Percentiles rank a stretch among this genome's conserved stretches.
Conservation (phyloP, 2,113 vertebrate genomes). For the Mesoclemmys tuberculata region DNA sequence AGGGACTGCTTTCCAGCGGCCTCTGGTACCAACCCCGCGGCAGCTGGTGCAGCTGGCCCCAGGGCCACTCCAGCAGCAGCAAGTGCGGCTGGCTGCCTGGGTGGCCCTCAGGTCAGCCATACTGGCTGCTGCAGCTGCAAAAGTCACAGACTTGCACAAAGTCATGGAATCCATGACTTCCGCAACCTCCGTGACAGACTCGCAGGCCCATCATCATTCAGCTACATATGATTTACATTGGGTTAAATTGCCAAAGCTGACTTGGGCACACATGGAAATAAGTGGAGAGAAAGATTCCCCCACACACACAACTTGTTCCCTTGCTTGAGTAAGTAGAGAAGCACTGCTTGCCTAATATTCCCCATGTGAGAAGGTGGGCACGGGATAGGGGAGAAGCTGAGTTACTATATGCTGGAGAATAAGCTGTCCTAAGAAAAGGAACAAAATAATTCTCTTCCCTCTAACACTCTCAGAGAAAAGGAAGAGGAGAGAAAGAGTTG, state of each 20-base stretch:
- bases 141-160: too few species aligned
- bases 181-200: too few species aligned
- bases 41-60: too few species aligned
- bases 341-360: background rate
- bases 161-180: too few species aligned
- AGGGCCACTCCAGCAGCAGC: too few species aligned
- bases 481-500: background rate
- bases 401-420: background rate
- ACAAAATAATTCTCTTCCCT: background rate
- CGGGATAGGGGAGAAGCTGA: background rate
- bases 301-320: background rate
- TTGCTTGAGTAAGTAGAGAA: background rate
- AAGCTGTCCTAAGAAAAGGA: background rate
- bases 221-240: background rate
- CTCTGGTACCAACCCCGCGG: too few species aligned
- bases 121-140: too few species aligned
- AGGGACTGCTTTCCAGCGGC: too few species aligned
- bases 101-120: too few species aligned
- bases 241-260: background rate
- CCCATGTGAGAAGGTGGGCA: background rate
- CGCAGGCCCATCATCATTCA: background rate
- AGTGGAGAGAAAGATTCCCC: rapidly evolving
- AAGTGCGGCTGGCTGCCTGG: too few species aligned
- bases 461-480: background rate
- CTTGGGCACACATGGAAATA: background rate